A percentile compares a stretch with the other conserved stretches of the same genome.
phyloP scores from a whole-genome alignment of 2,113 vertebrate species.

The Thryonomys swinderianus region DNA sequence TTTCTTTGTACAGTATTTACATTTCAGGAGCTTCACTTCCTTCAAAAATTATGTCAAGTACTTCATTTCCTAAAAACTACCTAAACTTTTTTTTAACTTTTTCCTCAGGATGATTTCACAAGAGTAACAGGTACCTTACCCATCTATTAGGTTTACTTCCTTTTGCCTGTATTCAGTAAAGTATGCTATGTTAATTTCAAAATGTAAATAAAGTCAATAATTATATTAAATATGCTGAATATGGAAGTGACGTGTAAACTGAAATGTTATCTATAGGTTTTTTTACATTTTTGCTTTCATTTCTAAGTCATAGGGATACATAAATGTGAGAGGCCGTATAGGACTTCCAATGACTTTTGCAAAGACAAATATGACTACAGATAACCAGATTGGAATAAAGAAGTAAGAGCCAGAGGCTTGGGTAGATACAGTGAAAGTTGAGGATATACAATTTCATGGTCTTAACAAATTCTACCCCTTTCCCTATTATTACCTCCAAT shows the following conservation, averaged over 20 bases:
- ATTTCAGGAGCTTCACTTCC: background rate
- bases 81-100: slow-evolving; percentile 31
- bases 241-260: slow-evolving; percentile 49
- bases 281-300: slow-evolving; percentile 40
- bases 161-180: slow-evolving; percentile 33
- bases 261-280: background rate
- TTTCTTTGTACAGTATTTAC: background rate
- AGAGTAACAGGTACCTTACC: background rate
- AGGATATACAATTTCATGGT: background rate
- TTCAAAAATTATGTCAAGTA: slow-evolving; percentile 46
- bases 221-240: background rate
- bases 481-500: background rate
- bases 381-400: background rate
- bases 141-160: background rate
- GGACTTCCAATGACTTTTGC: background rate
- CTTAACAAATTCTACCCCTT: background rate
- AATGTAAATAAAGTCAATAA: slow-evolving; percentile 14
- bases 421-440: background rate
- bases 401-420: background rate
- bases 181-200: background rate
- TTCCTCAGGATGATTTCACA: background rate
- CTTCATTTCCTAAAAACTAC: slow-evolving; percentile 25
- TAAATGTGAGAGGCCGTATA: background rate
- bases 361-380: background rate
- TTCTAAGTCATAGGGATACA: background rate